These are phyloP conservation scores for Stichodactyla mertensii DNA, from an alignment of 64 coral and sea anemone genomes.

Conservation along the genomic window DNA sequence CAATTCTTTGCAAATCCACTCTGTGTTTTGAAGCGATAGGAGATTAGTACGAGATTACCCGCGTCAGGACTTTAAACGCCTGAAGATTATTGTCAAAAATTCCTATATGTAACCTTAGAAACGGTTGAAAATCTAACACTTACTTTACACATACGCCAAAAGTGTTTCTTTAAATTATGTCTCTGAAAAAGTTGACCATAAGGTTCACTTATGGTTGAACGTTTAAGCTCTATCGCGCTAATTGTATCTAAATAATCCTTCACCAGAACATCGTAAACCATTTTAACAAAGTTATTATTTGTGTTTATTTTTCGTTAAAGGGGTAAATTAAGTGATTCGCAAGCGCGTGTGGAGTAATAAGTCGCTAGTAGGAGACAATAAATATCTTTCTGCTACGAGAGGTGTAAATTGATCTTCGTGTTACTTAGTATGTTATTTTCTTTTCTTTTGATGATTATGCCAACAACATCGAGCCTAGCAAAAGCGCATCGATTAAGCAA, in stretches of 20 bases:
- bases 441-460: background rate
- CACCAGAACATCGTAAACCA: background rate
- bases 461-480: background rate
- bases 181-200: background rate
- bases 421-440: background rate
- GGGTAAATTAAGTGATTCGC: background rate
- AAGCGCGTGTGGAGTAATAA: background rate
- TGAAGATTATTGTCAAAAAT: background rate
- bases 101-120: slow-evolving; percentile 4
- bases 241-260: background rate
- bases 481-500: slow-evolving; percentile 19
- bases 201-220: background rate
- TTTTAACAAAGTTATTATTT: background rate
- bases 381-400: background rate
- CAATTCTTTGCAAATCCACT: background rate
- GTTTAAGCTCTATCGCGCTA: background rate
- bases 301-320: slow-evolving; percentile 8
- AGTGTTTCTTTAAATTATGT: background rate
- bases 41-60: slow-evolving; percentile 4
- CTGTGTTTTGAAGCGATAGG: slow-evolving; percentile 13
- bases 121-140: background rate
- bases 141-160: background rate
- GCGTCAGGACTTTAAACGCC: background rate
- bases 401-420: background rate
- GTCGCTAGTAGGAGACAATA: background rate